Base-by-base conservation (phyloP, 2,888 invertebrate genomes). In the Diploptera punctata region DNA sequence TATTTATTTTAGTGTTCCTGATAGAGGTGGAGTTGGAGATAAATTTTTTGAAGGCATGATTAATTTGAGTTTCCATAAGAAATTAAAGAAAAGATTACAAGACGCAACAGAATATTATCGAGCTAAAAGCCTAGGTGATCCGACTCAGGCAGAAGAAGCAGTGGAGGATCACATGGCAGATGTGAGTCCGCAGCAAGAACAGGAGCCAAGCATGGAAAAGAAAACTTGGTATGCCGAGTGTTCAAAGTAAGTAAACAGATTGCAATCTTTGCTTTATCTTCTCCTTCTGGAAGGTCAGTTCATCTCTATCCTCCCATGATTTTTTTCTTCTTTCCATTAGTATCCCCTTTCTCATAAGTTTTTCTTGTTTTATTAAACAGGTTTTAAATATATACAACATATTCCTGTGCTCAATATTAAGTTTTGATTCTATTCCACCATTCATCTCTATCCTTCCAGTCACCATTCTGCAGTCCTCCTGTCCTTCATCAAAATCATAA, bases 1-100 rank as follows among this genome's bases (percentile, higher is more conserved):
- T n/a, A n/a, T n/a, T n/a, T n/a, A n/a, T n/a, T n/a, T 5, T 16
- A 89, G 88, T 70, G 79, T 82, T 19, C 81, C 82, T 24, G 86
- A 88, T 77, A 83, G 84, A 72, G 87, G 87, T 67, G 91, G 93
- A 73, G 87, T 93, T 0, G 91, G 93, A 1, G 88, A 90, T 76
- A 90, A 89, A 80, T 93, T 93, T 81, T 94, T 93, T 79, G 90
- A 91, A 75, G 89, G 89, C 1, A 87, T 91, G 80, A 85, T 90
- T 16, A 88, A 91, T 78, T 83, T 89, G 33, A 87, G 85, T 65
- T 88, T 89, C 77, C 80, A 91, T 79, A 93, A 92, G 79, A 88
- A 87, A 78, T 83, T 94, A 74, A 92, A 92, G 79, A 87, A 87
- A 74, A 86, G 89, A 71, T 81, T 94, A 4, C 87, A 87, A 74